Conservation (phyloP, 1,140 invertebrate genomes). For the Bombus sibiricus region DNA sequence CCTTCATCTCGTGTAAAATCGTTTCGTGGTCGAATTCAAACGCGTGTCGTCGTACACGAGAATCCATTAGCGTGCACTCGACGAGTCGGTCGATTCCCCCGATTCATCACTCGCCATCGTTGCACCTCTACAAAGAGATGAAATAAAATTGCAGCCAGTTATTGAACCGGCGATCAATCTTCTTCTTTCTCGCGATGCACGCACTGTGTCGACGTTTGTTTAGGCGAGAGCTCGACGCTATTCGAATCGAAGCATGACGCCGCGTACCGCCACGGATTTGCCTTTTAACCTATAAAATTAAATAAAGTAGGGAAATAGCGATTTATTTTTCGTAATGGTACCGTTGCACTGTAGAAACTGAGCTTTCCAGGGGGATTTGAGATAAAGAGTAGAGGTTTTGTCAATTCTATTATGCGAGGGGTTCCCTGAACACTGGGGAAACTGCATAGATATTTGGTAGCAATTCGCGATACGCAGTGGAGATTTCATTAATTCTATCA, state of each 20-base stretch:
- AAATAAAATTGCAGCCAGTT: slow-evolving; percentile 44
- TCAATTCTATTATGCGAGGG: no score
- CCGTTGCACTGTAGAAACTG: no score
- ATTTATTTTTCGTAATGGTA: background rate
- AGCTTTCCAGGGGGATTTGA: no score
- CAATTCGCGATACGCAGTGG: no score
- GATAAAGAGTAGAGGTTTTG: no score
- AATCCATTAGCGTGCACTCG: slow-evolving; percentile 38
- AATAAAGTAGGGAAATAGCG: background rate
- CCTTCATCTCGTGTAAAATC: slow-evolving; percentile 37
- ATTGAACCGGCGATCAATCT: slow-evolving; percentile 45
- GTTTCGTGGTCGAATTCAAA: slow-evolving; percentile 43
- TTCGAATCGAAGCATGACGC: background rate
- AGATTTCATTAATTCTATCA: no score
- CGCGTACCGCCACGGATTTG: background rate
- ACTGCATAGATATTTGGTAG: no score
- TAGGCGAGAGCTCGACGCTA: background rate
- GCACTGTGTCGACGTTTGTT: slow-evolving; percentile 33
- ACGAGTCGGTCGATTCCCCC: slow-evolving; percentile 18
- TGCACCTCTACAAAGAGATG: background rate
- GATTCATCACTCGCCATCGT: slow-evolving; percentile 20
- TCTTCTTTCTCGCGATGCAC: slow-evolving; percentile 10
- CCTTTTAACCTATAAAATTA: slow-evolving; percentile 12
- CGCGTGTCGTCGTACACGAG: slow-evolving; percentile 2
- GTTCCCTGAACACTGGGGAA: no score